These are phyloP conservation scores for Artibeus lituratus DNA, from an alignment of 2,797 vertebrate genomes.

Conservation along the genomic window DNA sequence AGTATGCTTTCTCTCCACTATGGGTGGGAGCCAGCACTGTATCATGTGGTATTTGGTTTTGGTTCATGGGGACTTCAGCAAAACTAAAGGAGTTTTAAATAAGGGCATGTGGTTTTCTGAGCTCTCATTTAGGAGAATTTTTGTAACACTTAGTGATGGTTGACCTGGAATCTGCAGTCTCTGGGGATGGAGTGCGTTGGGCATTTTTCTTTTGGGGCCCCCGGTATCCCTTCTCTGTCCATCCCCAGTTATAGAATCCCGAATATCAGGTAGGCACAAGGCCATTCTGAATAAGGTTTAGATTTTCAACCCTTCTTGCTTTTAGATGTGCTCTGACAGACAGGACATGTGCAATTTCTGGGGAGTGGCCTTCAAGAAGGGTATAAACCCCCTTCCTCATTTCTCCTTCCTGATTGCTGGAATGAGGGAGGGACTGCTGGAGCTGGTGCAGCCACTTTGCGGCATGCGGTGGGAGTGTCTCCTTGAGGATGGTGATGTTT, in stretches of 20 bases:
- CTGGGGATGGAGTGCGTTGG: not conserved
- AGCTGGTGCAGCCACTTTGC: not conserved
- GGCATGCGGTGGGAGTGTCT: not conserved
- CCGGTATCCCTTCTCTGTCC: not conserved
- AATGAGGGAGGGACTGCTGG: not conserved
- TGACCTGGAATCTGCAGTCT: not conserved
- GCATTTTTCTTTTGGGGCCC: not conserved
- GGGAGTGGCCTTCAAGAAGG: not conserved
- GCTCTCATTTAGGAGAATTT: not conserved
- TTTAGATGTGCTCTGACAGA: not conserved
- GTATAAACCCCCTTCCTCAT: not conserved
- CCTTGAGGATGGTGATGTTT: not conserved
- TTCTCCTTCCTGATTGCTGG: not conserved
- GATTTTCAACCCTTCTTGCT: not conserved
- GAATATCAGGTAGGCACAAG: not conserved
- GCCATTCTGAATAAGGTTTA: not conserved
- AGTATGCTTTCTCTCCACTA: not conserved
- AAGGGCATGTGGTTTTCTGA: conserved; percentile 16
- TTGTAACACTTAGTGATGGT: not conserved
- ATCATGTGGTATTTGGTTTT: not conserved
- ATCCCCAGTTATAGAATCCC: not conserved
- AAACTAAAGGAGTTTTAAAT: not conserved
- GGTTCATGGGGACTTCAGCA: not conserved
- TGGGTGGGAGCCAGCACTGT: not conserved
- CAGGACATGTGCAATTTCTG: not conserved